Evolutionary conservation across 2,888 invertebrate species (phyloP).

Genomic region (Drosophila neutralis): DNA sequence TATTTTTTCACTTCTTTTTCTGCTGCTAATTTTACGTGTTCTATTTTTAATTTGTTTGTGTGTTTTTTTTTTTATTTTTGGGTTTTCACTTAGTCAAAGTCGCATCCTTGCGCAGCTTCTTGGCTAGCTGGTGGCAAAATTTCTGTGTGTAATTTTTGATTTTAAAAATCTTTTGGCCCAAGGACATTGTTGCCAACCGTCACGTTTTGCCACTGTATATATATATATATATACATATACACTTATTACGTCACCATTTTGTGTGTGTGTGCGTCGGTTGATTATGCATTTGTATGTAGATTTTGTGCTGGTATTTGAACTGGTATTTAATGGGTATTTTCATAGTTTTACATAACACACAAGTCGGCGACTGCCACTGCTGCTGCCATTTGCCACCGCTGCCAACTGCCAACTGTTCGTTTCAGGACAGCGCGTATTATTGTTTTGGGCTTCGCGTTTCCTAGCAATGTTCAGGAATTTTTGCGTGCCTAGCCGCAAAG

Average conservation of each 20-base stretch:
- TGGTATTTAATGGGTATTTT: conserved; percentile 33
- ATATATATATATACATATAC: too few relatives aligned
- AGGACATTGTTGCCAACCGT: conserved; percentile 66
- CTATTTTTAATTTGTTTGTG: neutral
- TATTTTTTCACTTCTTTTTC: neutral
- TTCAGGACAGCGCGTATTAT: conserved; percentile 59
- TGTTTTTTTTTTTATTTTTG: conserved; percentile 3
- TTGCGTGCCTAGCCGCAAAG: conserved; percentile 55
- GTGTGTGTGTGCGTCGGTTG: conserved; percentile 16
- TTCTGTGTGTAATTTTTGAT: conserved; percentile 77
- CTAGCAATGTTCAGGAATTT: conserved; percentile 80
- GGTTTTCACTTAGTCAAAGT: conserved; percentile 61
- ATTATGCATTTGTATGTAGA: conserved; percentile 14
- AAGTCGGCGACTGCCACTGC: conserved; percentile 56
- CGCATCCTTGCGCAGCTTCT: conserved; percentile 73
- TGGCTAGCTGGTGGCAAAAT: conserved; percentile 71
- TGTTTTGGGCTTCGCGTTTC: conserved; percentile 80
- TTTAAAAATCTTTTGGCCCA: conserved; percentile 80
- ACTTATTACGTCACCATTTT: conserved; percentile 73
- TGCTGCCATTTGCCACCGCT: conserved; percentile 73
- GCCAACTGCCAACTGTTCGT: conserved; percentile 72
- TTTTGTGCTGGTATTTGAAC: conserved; percentile 23
- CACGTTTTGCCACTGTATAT: neutral
- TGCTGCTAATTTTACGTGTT: neutral
- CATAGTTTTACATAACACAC: conserved; percentile 50